Conservation (phyloP, 2,797 vertebrate genomes). For the Lutjanus campechanus region DNA sequence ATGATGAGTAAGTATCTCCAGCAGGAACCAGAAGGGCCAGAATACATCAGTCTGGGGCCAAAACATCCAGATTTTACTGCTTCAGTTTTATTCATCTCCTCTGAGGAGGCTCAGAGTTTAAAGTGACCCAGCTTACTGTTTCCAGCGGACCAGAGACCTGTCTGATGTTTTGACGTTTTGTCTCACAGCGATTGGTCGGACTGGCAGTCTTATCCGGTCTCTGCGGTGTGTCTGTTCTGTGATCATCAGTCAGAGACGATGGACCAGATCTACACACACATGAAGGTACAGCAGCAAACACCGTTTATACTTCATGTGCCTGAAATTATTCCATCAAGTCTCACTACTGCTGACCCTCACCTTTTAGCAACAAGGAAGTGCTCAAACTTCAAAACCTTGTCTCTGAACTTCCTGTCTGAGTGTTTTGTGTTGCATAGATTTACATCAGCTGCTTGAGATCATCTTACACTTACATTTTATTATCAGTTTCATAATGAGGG, state of each 20-base stretch:
- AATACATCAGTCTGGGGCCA: too few species aligned
- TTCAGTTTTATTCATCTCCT: neutral
- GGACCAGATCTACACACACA: conserved; percentile 92
- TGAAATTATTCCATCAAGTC: neutral
- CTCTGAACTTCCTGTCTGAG: too few species aligned
- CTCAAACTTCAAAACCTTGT: too few species aligned
- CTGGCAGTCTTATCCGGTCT: conserved; percentile 91
- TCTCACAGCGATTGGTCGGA: conserved; percentile 95
- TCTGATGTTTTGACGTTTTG: conserved; percentile 12
- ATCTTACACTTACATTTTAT: too few species aligned
- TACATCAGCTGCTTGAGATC: too few species aligned
- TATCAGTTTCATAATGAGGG: too few species aligned
- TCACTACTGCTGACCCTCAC: too few species aligned
- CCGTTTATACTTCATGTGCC: neutral
- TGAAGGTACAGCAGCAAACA: conserved; percentile 86
- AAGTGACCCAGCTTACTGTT: neutral
- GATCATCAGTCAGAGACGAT: conserved; percentile 92
- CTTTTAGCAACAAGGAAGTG: too few species aligned
- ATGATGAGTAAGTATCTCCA: conserved; percentile 89
- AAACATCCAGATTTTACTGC: neutral
- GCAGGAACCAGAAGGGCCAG: neutral
- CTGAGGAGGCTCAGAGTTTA: neutral
- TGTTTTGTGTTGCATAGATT: too few species aligned
- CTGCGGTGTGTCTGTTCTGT: conserved; percentile 95
- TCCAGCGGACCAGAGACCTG: neutral